Base-by-base conservation (phyloP, 2,113 vertebrate genomes). In the Mirounga angustirostris region DNA sequence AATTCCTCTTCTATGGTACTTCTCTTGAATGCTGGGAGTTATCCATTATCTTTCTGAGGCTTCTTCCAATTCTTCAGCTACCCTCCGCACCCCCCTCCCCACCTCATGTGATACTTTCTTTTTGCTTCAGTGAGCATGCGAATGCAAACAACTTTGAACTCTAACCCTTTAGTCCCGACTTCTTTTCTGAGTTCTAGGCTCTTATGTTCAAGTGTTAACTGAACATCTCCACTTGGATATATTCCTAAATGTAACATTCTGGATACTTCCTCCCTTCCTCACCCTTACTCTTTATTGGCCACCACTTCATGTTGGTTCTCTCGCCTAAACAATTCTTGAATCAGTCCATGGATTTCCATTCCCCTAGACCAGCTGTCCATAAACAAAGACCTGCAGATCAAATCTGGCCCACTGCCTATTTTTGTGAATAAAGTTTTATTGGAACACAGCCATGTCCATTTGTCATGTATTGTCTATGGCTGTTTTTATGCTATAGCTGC, bases 371-470 rank as follows among this genome's bases (percentile, higher is more conserved):
- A 65, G 40, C 30, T 22, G 7, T 63, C 15, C n/a, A 40, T 40
- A 69, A 54, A 12, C 40, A 22, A 30, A 74, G 11, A 67, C 28
- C 71, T 43, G 30, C 19, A 16, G 14, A 24, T 76, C 43, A 14
- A 28, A 73, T 61, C 18, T 80, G 46, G 36, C 59, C 33, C 4
- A 30, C 33, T 15, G 1, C 4, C 67, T 59, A 14, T 26, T 90
- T 65, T 78, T 83, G 54, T 92, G 81, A 73, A 40, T 61, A 61
- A 46, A 21, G 59, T 86, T 86, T 83, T 61, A 71, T 43, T 22
- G 81, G 54, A 83, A 82, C 2, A 30, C n/a, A 83, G 14, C 15
- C 74, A 15, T 14, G 21, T 5, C 7, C 52, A 52, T 54, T 87
- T 50, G 16, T 56, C 63, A 54, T 16, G 0, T 87, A 33, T 74